Evolutionary conservation across 2,888 invertebrate genomes (phyloP).

Genomic region (Scelioninae gen. 1): DNA sequence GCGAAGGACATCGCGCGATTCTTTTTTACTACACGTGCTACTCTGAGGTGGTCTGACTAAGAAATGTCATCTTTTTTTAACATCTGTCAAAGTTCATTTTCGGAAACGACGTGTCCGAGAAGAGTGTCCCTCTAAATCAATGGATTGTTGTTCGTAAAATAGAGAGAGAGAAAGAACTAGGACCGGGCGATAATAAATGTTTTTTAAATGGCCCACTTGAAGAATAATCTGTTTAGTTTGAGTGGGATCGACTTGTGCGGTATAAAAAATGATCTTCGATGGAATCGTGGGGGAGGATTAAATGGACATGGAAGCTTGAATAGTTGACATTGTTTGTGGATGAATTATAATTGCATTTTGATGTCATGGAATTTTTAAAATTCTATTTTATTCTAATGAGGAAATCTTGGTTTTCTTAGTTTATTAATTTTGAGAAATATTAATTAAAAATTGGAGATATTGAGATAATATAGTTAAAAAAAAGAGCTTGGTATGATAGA

Average conservation of each 20-base stretch:
- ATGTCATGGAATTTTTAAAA: too few species aligned
- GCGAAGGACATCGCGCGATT: conserved; percentile 58
- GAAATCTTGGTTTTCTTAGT: too few species aligned
- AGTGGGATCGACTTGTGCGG: conserved; percentile 32
- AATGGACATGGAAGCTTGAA: neutral
- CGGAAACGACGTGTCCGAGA: conserved; percentile 45
- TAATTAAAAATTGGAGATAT: too few species aligned
- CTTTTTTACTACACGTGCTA: conserved; percentile 59
- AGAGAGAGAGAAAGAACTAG: too few species aligned
- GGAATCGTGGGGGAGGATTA: conserved; percentile 13
- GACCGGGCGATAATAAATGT: conserved; percentile 37
- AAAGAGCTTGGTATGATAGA: too few species aligned
- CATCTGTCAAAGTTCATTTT: conserved; percentile 67
- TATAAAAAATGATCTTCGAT: conserved; percentile 7
- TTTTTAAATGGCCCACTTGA: conserved; percentile 60
- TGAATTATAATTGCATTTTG: neutral
- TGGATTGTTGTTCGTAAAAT: conserved; percentile 58
- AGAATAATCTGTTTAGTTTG: conserved; percentile 44
- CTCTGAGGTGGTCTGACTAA: conserved; percentile 62
- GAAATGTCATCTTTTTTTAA: conserved; percentile 37
- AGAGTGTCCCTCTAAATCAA: conserved; percentile 59
- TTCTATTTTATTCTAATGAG: too few species aligned
- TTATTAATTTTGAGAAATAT: too few species aligned
- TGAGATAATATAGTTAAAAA: too few species aligned
- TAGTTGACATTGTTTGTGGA: conserved; percentile 3